Evolutionary conservation across 2,113 vertebrate genomes (phyloP).

Genomic region (Boulengeromyrus knoepffleri): DNA sequence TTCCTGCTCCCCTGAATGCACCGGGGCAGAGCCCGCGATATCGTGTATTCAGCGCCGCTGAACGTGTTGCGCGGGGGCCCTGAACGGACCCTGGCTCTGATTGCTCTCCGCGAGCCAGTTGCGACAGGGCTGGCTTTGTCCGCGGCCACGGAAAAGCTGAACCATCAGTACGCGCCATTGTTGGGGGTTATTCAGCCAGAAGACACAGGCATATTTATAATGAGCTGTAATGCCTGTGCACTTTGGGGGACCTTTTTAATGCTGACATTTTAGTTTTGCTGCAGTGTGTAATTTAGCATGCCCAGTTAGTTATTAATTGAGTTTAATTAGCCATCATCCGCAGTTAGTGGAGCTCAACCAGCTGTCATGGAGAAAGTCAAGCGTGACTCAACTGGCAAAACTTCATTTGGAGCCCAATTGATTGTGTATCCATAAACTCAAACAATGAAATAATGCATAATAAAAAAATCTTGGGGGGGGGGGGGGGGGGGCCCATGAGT

Average conservation of each 20-base stretch:
- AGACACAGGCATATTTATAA: constrained; percentile 30
- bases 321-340: not conserved
- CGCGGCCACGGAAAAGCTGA: constrained; percentile 8
- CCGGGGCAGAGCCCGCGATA: not conserved
- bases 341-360: too few relatives aligned
- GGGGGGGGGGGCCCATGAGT: not conserved
- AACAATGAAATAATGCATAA: not conserved
- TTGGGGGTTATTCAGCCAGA: constrained; percentile 25
- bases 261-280: not conserved
- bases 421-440: not conserved
- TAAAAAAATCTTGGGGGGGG: not conserved
- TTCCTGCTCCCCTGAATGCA: not conserved
- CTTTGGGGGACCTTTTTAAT: not conserved
- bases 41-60: not conserved
- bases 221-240: constrained; percentile 13
- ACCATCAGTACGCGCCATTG: constrained; percentile 26
- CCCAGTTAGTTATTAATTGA: not conserved
- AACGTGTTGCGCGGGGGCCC: not conserved
- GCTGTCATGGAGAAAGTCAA: not conserved
- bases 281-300: not conserved
- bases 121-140: constrained; percentile 30
- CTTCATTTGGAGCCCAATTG: not conserved
- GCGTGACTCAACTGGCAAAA: not conserved
- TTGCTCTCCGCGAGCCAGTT: not conserved
- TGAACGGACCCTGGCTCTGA: constrained; percentile 12